Evolutionary conservation across 2,888 invertebrate species (phyloP), one percentile per base, ranked within the genome.

Genomic region (Idaea straminata): DNA sequence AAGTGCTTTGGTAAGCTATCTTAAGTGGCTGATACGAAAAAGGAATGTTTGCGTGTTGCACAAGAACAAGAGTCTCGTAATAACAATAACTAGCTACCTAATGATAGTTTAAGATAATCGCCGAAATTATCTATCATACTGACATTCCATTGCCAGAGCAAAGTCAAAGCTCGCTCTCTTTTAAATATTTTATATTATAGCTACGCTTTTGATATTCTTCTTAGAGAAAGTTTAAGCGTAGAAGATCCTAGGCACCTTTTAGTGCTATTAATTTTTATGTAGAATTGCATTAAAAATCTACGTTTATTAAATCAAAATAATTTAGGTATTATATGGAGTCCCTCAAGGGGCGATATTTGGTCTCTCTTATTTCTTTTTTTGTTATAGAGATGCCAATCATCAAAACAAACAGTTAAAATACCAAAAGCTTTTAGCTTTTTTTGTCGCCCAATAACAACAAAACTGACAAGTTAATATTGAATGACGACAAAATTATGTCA

Each of bases 141-240:
- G 81, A 74, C 88, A 89, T 88, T 88, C 87, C 86, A 73, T 66
- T 15, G 74, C 77, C 77, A 65, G 81, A 73, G n/a, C n/a, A n/a
- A n/a, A n/a, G n/a, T n/a, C n/a, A n/a, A n/a, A n/a, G 25, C 25
- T 25, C 25, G 47, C 13, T 47, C 47, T 13, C 47, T 47, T 47
- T 47, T 47, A 47, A 47, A 47, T 4, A 0, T 36, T 47, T 47
- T 47, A 47, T 2, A 47, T 13, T 47, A 47, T 47, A 47, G 47
- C 13, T 10, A 47, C 13, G 47, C 13, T 25, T 25, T 25, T 25
- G 25, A 25, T 25, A 25, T 25, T 25, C 25, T 25, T 25, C 25
- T 25, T 25, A 25, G 25, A 25, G 25, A 25, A 25, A 25, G 25
- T 25, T 25, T 25, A 25, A 25, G 3, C 25, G 25, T 25, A 25